phyloP scores from a whole-genome alignment of 2,888 invertebrate species.

The Rhamnusium bicolor region DNA sequence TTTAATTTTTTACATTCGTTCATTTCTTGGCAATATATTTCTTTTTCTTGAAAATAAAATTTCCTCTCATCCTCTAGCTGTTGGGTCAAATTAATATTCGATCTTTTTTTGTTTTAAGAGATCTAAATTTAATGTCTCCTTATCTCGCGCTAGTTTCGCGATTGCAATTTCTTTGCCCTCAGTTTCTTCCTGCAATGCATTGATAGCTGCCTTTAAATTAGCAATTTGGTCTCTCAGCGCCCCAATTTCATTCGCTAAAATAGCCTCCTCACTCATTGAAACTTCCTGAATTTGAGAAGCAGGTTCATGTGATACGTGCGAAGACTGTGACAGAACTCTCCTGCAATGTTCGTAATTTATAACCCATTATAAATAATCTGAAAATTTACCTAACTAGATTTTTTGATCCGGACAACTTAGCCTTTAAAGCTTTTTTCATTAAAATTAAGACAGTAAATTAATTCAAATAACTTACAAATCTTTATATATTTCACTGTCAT shows the following conservation, averaged over 20 bases:
- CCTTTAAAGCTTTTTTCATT: slow-evolving; percentile 60
- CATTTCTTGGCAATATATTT: slow-evolving; percentile 73
- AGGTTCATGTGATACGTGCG: slow-evolving; percentile 46
- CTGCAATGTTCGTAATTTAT: slow-evolving; percentile 47
- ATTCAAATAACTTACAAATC: slow-evolving; percentile 39
- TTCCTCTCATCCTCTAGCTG: slow-evolving; percentile 74
- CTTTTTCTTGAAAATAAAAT: slow-evolving; percentile 74
- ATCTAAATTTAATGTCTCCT: slow-evolving; percentile 72
- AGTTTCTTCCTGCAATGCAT: slow-evolving; percentile 70
- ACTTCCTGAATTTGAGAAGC: slow-evolving; percentile 37
- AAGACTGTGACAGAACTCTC: slow-evolving; percentile 58
- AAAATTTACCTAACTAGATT: slow-evolving; percentile 61
- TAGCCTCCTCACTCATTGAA: slow-evolving; percentile 49
- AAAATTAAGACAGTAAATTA: slow-evolving; percentile 40
- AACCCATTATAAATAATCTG: slow-evolving; percentile 35
- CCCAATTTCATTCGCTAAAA: slow-evolving; percentile 60
- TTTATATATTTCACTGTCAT: slow-evolving; percentile 42
- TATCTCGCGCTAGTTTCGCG: slow-evolving; percentile 72
- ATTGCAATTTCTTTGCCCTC: slow-evolving; percentile 72
- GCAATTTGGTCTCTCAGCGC: slow-evolving; percentile 69
- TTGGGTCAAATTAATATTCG: slow-evolving; percentile 71
- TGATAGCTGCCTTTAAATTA: slow-evolving; percentile 70
- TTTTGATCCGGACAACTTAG: slow-evolving; percentile 59
- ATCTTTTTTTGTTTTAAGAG: slow-evolving; percentile 72
- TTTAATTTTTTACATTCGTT: slow-evolving; percentile 67